phyloP scores from a whole-genome alignment of 2,797 vertebrate species.

The Rhinichthys osculus region DNA sequence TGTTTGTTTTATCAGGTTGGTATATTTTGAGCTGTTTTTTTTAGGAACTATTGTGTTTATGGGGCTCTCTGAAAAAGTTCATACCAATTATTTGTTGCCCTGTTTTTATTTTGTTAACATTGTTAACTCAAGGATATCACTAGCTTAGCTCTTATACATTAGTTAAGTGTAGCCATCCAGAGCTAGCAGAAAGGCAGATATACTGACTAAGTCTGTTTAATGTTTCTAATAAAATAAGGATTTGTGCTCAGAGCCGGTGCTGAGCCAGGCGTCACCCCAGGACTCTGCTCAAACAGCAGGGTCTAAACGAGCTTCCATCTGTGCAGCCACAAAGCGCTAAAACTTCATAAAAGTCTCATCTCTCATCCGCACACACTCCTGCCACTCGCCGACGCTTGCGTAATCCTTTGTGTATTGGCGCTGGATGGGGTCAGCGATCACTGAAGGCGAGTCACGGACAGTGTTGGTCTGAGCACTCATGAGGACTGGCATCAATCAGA shows the following conservation, averaged over 20 bases:
- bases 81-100: background rate
- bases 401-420: conserved; percentile 36
- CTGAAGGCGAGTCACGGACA: conserved; percentile 25
- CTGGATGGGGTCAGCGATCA: conserved; percentile 44
- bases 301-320: conserved; percentile 81
- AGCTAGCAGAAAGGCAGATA: conserved; percentile 55
- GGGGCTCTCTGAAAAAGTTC: background rate
- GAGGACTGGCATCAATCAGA: conserved; percentile 48
- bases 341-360: conserved; percentile 70
- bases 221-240: conserved; percentile 63
- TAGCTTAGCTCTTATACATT: conserved; percentile 39
- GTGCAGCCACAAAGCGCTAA: conserved; percentile 69
- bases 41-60: conserved; percentile 3
- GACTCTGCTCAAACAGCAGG: conserved; percentile 80
- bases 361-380: conserved; percentile 42
- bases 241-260: conserved; percentile 55
- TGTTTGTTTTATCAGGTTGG: conserved; percentile 6
- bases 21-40: background rate
- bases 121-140: conserved; percentile 34
- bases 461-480: conserved; percentile 46
- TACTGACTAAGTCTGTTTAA: conserved; percentile 58
- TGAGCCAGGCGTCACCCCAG: conserved; percentile 77
- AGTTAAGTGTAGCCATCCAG: conserved; percentile 54
- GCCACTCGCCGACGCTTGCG: conserved; percentile 29
- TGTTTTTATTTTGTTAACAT: background rate